phyloP scores from a whole-genome alignment of 2,888 invertebrate species.

The Punctoribates punctum region DNA sequence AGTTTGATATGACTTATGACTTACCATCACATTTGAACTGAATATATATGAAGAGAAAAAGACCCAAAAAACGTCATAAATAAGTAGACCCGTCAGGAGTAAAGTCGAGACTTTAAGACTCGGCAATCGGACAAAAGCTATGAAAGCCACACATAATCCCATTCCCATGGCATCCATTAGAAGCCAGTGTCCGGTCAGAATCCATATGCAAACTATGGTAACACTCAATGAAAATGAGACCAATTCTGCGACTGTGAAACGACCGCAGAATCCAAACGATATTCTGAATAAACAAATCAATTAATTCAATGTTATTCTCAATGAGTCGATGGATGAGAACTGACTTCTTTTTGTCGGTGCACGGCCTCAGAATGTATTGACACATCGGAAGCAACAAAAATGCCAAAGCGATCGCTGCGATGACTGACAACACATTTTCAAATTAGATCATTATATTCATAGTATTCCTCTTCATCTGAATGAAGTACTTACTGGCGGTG shows the following conservation, averaged over 20 bases:
- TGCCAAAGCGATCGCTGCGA: constrained; percentile 93
- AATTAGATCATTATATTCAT: neutral
- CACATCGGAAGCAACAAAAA: constrained; percentile 95
- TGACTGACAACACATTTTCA: constrained; percentile 57
- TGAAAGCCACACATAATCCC: constrained; percentile 96
- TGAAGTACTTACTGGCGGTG: constrained; percentile 81
- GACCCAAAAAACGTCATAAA: constrained; percentile 97
- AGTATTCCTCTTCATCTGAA: neutral
- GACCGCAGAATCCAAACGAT: constrained; percentile 84
- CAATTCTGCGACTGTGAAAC: constrained; percentile 90
- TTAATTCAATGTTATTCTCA: neutral
- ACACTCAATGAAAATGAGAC: constrained; percentile 87
- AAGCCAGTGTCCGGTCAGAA: constrained; percentile 95
- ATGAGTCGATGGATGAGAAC: constrained; percentile 44
- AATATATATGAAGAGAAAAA: constrained; percentile 98
- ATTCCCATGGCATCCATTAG: constrained; percentile 99
- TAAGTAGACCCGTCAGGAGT: constrained; percentile 70
- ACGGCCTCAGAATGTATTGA: constrained; percentile 84
- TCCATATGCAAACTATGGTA: constrained; percentile 93
- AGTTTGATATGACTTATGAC: constrained; percentile 55
- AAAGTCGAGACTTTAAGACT: constrained; percentile 93
- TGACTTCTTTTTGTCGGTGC: constrained; percentile 72
- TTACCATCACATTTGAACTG: constrained; percentile 98
- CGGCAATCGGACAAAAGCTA: constrained; percentile 90
- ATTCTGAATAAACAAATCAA: constrained; percentile 58